phyloP scores from a whole-genome alignment of 1,140 invertebrate genomes.

The Eufriesea mexicana region DNA sequence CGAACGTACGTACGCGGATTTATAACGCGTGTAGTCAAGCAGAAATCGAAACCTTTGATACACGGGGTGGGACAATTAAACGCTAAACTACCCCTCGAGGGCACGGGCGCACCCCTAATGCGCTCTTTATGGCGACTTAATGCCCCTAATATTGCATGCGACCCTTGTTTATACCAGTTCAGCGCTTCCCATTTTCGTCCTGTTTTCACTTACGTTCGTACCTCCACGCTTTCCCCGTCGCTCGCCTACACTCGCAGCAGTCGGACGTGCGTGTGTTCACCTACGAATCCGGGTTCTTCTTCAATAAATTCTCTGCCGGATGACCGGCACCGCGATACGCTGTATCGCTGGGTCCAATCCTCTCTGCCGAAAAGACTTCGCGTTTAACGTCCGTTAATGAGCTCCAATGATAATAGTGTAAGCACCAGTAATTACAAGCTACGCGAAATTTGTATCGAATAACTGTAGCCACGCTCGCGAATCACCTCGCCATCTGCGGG shows the following conservation, averaged over 20 bases:
- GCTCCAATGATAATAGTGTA: constrained; percentile 14
- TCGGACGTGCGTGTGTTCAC: background rate
- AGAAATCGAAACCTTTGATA: constrained; percentile 83
- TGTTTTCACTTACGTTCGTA: constrained; percentile 65
- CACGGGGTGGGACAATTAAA: constrained; percentile 81
- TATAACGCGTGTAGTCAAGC: constrained; percentile 76
- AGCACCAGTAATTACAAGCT: background rate
- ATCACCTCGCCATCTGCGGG: background rate
- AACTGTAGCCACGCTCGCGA: background rate
- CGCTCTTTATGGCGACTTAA: constrained; percentile 82
- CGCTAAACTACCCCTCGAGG: constrained; percentile 83
- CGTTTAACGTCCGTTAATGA: constrained; percentile 22
- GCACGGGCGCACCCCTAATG: constrained; percentile 79
- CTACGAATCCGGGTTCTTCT: constrained; percentile 28
- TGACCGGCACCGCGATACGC: constrained; percentile 18
- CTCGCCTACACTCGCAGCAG: too few species aligned
- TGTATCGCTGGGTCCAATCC: constrained; percentile 24
- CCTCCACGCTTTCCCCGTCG: background rate
- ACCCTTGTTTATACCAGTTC: constrained; percentile 82
- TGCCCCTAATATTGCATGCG: constrained; percentile 82
- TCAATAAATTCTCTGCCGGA: constrained; percentile 35
- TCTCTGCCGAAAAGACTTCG: background rate
- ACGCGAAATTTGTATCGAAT: constrained; percentile 9
- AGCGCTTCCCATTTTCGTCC: constrained; percentile 79
- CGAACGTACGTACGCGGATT: constrained; percentile 65